A percentile compares a stretch with the other conserved stretches of the same genome.
phyloP scores from a whole-genome alignment of 2,888 invertebrate genomes.

The Lypha dubia region DNA sequence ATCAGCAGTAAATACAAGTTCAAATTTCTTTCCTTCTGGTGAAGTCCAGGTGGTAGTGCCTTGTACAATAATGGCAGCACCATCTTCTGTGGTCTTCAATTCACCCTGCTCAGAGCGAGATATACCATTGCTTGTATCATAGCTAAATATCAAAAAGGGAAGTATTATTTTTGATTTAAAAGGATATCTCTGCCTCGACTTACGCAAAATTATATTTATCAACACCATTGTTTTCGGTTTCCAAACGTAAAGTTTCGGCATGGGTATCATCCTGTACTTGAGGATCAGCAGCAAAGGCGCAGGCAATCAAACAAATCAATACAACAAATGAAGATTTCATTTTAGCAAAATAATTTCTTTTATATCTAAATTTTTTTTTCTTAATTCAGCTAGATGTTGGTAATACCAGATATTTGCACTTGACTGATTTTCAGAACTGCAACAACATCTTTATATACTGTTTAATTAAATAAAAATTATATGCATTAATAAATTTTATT shows the following conservation, averaged over 20 bases:
- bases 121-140: conserved; percentile 84
- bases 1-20: conserved; percentile 84
- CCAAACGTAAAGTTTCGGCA: conserved; percentile 78
- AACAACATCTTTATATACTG: conserved; percentile 68
- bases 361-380: too few relatives aligned
- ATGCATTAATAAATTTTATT: conserved; percentile 39
- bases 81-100: conserved; percentile 80
- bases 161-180: background rate
- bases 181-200: conserved; percentile 73
- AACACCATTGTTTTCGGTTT: conserved; percentile 85
- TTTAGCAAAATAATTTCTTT: conserved; percentile 40
- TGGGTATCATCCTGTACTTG: conserved; percentile 74
- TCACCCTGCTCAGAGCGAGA: conserved; percentile 82
- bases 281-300: conserved; percentile 65
- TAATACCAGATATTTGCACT: conserved; percentile 52
- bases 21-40: conserved; percentile 84
- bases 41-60: conserved; percentile 86
- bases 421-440: conserved; percentile 65
- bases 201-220: conserved; percentile 86
- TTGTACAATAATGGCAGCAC: conserved; percentile 85
- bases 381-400: conserved; percentile 37
- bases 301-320: conserved; percentile 70
- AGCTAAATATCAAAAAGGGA: conserved; percentile 76
- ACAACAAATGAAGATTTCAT: conserved; percentile 77
- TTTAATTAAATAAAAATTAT: conserved; percentile 36